phyloP scores from a whole-genome alignment of 1,140 invertebrate species.

The Neodiprion virginianus region DNA sequence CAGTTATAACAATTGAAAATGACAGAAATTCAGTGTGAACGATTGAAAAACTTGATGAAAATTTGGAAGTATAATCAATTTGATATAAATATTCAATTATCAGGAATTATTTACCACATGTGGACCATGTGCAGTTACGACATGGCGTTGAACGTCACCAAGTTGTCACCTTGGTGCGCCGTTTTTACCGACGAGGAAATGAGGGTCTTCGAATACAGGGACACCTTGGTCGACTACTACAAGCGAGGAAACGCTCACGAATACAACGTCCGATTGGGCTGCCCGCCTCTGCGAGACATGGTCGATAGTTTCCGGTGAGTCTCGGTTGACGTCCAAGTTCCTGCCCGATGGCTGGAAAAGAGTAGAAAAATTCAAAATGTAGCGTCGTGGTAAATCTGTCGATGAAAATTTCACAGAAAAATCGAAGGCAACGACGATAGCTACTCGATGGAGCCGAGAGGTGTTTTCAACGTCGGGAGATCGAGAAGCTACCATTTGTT shows the following conservation, averaged over 20 bases:
- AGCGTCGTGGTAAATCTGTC: not conserved
- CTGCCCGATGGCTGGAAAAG: not conserved
- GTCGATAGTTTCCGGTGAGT: conserved; percentile 70
- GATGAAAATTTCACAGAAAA: conserved; percentile 31
- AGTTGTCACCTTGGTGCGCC: conserved; percentile 77
- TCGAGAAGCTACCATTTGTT: conserved; percentile 69
- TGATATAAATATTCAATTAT: conserved; percentile 20
- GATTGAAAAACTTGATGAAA: not conserved
- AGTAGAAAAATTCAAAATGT: not conserved
- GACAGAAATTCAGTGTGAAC: not conserved
- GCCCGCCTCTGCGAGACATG: conserved; percentile 77
- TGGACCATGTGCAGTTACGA: conserved; percentile 81
- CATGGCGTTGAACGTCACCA: conserved; percentile 70
- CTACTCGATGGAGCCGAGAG: conserved; percentile 58
- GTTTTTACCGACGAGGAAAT: conserved; percentile 76
- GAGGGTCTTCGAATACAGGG: conserved; percentile 76
- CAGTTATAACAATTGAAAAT: conserved; percentile 17
- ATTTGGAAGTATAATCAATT: not conserved
- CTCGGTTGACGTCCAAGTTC: conserved; percentile 2
- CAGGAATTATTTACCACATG: conserved; percentile 57
- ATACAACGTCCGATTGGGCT: conserved; percentile 73
- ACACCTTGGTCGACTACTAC: conserved; percentile 83
- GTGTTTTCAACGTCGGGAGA: conserved; percentile 78
- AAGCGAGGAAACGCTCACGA: conserved; percentile 76
- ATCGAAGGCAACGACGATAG: conserved; percentile 35